Evolutionary conservation across 2,113 vertebrate species (phyloP).

Genomic region (Oceanodroma tethys): DNA sequence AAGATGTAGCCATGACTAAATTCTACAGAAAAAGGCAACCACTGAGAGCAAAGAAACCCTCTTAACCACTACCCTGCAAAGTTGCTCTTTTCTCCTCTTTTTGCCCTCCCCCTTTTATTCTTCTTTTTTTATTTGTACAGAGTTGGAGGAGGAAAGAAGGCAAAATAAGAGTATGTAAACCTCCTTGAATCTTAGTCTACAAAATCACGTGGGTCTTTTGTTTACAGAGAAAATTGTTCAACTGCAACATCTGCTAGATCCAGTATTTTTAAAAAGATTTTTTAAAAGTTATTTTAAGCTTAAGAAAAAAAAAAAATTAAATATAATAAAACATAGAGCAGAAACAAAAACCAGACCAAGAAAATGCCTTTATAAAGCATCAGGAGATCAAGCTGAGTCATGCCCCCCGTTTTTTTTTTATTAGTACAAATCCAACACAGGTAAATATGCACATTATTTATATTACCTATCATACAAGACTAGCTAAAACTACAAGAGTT

Average conservation of each 20-base stretch:
- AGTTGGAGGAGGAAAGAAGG: background rate
- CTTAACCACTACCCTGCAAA: background rate
- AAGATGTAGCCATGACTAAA: background rate
- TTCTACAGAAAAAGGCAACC: background rate
- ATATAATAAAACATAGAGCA: background rate
- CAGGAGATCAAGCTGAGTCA: background rate
- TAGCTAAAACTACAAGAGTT: background rate
- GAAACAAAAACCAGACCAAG: background rate
- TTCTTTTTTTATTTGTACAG: background rate
- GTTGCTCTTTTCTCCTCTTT: background rate
- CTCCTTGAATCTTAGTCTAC: background rate
- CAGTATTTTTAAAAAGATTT: background rate
- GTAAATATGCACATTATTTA: background rate
- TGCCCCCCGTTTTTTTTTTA: accelerated
- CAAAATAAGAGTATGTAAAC: background rate
- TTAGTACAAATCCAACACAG: background rate
- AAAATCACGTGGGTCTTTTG: background rate
- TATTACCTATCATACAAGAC: background rate
- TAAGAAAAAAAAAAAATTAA: background rate
- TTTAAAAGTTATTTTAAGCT: background rate
- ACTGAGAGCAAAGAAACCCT: background rate
- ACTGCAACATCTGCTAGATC: background rate
- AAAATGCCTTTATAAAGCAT: background rate
- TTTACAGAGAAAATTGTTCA: background rate
- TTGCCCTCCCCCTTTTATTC: background rate